Evolutionary conservation across 2,797 vertebrate genomes (phyloP).

Genomic region (Salarias fasciatus): DNA sequence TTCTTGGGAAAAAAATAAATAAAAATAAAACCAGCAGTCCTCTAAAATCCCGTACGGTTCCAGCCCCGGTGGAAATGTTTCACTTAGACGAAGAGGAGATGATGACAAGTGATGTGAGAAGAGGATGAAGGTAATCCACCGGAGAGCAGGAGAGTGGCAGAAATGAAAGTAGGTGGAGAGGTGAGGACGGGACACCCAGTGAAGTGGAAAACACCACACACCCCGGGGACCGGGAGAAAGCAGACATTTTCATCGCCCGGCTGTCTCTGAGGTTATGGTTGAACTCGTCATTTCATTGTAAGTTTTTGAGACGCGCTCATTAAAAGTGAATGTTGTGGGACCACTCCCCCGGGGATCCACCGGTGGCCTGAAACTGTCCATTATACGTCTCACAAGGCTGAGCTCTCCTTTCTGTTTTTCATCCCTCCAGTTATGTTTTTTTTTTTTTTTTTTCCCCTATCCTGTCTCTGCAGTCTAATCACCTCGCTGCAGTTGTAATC

Average conservation of each 20-base stretch:
- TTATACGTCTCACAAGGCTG: slow-evolving; percentile 14
- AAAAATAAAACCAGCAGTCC: slow-evolving; percentile 6
- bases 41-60: slow-evolving; percentile 5
- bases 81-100: slow-evolving; percentile 15
- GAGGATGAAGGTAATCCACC: slow-evolving; percentile 55
- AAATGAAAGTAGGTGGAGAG: slow-evolving; percentile 38
- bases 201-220: slow-evolving; percentile 59
- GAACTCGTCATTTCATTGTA: slow-evolving; percentile 49
- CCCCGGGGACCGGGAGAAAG: slow-evolving; percentile 29
- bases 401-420: slow-evolving; percentile 5
- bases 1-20: slow-evolving; percentile 10
- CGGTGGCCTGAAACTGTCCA: slow-evolving; percentile 52
- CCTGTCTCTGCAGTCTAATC: slow-evolving; percentile 27
- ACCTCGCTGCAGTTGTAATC: slow-evolving; percentile 21
- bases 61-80: slow-evolving; percentile 23
- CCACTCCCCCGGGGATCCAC: slow-evolving; percentile 37
- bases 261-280: slow-evolving; percentile 46
- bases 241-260: slow-evolving; percentile 43
- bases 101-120: slow-evolving; percentile 47
- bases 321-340: slow-evolving; percentile 53
- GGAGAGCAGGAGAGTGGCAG: slow-evolving; percentile 34
- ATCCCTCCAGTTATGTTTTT: slow-evolving; percentile 11
- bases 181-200: slow-evolving; percentile 56
- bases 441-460: no score
- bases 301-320: slow-evolving; percentile 56